phyloP scores from a whole-genome alignment of 2,888 invertebrate species.

The Drosophila imparisetae region DNA sequence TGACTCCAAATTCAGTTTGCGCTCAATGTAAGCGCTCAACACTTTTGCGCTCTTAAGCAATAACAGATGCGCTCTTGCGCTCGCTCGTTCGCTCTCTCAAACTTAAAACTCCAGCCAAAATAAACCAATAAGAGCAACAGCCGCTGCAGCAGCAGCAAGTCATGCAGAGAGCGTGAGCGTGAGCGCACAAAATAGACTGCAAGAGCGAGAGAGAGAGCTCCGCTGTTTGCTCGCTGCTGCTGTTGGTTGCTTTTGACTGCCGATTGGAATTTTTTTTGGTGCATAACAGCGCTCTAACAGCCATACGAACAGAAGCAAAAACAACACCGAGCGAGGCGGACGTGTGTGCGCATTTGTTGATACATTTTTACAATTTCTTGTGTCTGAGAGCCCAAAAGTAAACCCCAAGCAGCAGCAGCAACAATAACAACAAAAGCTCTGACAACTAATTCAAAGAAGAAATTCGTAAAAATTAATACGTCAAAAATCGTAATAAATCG shows the following conservation, averaged over 20 bases:
- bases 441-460: conserved; percentile 21
- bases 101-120: conserved; percentile 52
- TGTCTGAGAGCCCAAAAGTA: conserved; percentile 36
- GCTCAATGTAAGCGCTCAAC: conserved; percentile 29
- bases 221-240: conserved; percentile 17
- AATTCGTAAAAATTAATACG: conserved; percentile 19
- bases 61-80: conserved; percentile 10
- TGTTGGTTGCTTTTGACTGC: conserved; percentile 38
- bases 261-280: conserved; percentile 61
- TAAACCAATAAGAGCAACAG: conserved; percentile 65
- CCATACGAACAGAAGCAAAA: conserved; percentile 58
- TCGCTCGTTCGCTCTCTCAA: conserved; percentile 5
- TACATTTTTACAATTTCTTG: conserved; percentile 56
- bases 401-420: conserved; percentile 29
- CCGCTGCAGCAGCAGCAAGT: conserved; percentile 7
- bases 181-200: conserved; percentile 10
- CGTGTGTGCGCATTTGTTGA: conserved; percentile 61
- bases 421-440: conserved; percentile 31
- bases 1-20: conserved; percentile 26
- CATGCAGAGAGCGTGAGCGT: conserved; percentile 37
- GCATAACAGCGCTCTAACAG: conserved; percentile 60
- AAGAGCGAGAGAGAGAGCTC: conserved; percentile 25
- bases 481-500: conserved; percentile 13
- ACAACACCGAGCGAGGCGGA: conserved; percentile 63
- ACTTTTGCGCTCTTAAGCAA: conserved; percentile 19